phyloP scores from a whole-genome alignment of 2,888 invertebrate genomes.

The Eupeodes luniger region DNA sequence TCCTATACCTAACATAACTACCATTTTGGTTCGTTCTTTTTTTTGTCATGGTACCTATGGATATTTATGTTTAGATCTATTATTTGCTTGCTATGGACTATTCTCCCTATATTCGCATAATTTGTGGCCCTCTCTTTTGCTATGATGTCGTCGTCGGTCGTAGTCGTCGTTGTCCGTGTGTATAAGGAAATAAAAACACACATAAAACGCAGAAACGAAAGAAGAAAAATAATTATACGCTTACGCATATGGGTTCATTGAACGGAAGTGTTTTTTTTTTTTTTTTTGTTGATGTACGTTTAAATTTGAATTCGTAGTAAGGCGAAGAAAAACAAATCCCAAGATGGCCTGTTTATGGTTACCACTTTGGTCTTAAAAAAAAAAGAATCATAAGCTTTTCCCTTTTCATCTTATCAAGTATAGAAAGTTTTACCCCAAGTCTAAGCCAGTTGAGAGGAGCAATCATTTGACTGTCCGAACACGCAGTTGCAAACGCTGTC shows the following conservation, averaged over 20 bases:
- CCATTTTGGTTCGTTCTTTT: not conserved
- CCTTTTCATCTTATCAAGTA: too few species aligned
- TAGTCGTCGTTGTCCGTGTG: slow-evolving; percentile 2
- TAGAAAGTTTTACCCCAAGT: too few species aligned
- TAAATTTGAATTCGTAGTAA: slow-evolving; percentile 69
- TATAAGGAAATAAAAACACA: slow-evolving; percentile 62
- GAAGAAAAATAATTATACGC: slow-evolving; percentile 74
- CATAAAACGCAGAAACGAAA: slow-evolving; percentile 32
- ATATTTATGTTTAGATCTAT: slow-evolving; percentile 47
- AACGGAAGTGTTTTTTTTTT: slow-evolving; percentile 82
- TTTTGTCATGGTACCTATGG: not conserved
- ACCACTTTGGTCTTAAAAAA: not conserved
- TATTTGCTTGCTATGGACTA: slow-evolving; percentile 65
- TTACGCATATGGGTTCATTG: slow-evolving; percentile 83
- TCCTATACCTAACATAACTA: not conserved
- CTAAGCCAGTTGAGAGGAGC: too few species aligned
- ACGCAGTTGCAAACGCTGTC: too few species aligned
- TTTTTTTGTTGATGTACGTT: slow-evolving; percentile 35
- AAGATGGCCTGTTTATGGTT: not conserved
- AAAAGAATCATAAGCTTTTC: too few species aligned
- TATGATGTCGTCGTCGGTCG: not conserved
- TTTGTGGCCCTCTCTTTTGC: slow-evolving; percentile 29
- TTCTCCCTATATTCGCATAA: slow-evolving; percentile 66
- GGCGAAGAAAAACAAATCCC: slow-evolving; percentile 11
- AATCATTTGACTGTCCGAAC: too few species aligned